Conservation (phyloP, 2,113 vertebrate species). For the Proteles cristata region DNA sequence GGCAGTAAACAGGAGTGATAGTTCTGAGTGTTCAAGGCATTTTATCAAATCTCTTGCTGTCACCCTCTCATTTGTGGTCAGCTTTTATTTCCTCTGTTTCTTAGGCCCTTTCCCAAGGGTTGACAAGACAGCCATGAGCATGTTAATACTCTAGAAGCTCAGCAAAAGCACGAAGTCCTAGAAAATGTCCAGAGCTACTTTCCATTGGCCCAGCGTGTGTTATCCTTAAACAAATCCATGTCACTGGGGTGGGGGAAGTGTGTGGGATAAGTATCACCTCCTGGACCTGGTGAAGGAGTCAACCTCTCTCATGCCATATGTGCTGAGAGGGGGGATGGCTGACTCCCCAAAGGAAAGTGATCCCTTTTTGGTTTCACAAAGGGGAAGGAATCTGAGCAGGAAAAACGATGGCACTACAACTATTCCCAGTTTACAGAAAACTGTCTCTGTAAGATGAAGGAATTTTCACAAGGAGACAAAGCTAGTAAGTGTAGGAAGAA, state of each 20-base stretch:
- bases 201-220: not conserved
- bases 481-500: not conserved
- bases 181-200: not conserved
- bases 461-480: not conserved
- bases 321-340: accelerated
- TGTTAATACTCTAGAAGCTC: not conserved
- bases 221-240: not conserved
- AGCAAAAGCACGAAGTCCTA: not conserved
- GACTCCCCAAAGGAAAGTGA: not conserved
- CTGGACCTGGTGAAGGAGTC: not conserved
- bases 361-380: not conserved
- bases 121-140: not conserved
- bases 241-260: too few species aligned
- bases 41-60: not conserved
- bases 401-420: not conserved
- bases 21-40: not conserved
- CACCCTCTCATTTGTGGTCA: not conserved
- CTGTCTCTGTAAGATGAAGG: not conserved
- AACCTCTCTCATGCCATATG: accelerated
- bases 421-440: slow-evolving; percentile 37
- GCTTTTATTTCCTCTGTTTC: not conserved
- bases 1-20: not conserved
- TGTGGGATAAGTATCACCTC: not conserved
- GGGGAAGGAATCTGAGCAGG: not conserved
- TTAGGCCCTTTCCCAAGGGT: not conserved